Evolutionary conservation across 2,113 vertebrate genomes (phyloP).

Genomic region (Rhynchomys soricoides): DNA sequence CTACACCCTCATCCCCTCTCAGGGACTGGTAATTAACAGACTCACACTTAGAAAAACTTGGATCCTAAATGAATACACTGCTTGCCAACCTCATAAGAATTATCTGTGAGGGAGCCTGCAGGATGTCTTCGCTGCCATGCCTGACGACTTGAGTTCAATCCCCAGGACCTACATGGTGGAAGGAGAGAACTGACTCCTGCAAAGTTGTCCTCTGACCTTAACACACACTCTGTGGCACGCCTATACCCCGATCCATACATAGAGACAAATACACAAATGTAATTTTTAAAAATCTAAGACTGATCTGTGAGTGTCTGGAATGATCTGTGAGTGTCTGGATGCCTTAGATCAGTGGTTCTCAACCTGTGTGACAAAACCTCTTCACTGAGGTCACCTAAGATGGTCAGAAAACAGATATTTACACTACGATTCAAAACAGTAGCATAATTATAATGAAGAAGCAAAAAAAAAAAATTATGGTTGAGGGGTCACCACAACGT

Average conservation of each 20-base stretch:
- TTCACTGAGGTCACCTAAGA: too few species aligned
- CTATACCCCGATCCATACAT: neutral
- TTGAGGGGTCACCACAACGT: neutral
- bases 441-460: neutral
- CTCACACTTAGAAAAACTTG: neutral
- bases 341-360: neutral
- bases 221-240: neutral
- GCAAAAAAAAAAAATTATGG: too few species aligned
- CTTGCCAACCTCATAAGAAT: neutral
- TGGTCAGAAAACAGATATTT: neutral
- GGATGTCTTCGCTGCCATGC: neutral
- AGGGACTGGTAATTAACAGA: neutral
- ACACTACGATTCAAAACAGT: neutral
- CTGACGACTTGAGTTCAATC: neutral
- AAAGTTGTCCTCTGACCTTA: neutral
- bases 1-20: neutral
- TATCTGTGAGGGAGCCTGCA: neutral
- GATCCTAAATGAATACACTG: neutral
- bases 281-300: neutral
- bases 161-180: neutral
- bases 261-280: neutral
- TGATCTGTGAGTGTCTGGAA: neutral
- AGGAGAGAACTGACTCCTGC: neutral
- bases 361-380: neutral
- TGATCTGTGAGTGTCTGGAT: neutral